Conservation (phyloP, 2,888 invertebrate genomes). For the Epiblema foenella region DNA sequence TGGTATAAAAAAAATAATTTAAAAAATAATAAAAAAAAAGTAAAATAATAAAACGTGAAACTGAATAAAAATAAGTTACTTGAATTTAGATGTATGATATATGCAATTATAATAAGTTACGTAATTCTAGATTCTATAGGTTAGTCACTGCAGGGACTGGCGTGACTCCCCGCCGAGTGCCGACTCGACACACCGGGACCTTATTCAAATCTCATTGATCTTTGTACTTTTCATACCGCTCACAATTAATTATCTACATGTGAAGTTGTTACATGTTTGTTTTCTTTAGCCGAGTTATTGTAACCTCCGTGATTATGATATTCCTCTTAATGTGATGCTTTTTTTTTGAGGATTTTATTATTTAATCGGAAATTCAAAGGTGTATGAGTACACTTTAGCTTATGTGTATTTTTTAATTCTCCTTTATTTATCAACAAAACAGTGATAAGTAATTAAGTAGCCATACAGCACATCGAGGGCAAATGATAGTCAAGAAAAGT, state of each 20-base stretch:
- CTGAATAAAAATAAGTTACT: slow-evolving; percentile 83
- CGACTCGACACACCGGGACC: slow-evolving; percentile 64
- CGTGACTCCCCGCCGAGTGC: slow-evolving; percentile 55
- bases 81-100: slow-evolving; percentile 84
- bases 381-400: slow-evolving; percentile 18
- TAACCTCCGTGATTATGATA: slow-evolving; percentile 35
- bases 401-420: slow-evolving; percentile 12
- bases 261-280: slow-evolving; percentile 60
- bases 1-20: slow-evolving; percentile 76
- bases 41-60: slow-evolving; percentile 84
- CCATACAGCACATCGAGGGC: slow-evolving; percentile 11
- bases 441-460: slow-evolving; percentile 25
- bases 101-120: slow-evolving; percentile 83
- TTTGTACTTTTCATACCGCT: slow-evolving; percentile 69
- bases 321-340: slow-evolving; percentile 11
- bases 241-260: slow-evolving; percentile 46
- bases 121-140: slow-evolving; percentile 81
- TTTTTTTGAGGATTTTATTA: slow-evolving; percentile 25
- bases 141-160: slow-evolving; percentile 62
- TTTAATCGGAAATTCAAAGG: slow-evolving; percentile 9
- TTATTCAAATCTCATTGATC: slow-evolving; percentile 69
- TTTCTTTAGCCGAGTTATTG: slow-evolving; percentile 51
- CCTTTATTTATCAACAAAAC: slow-evolving; percentile 22
- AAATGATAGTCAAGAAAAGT: slow-evolving; percentile 8
- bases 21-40: slow-evolving; percentile 83